Evolutionary conservation across 2,888 invertebrate species (phyloP).

Genomic region (Pristionchus maxplancki): DNA sequence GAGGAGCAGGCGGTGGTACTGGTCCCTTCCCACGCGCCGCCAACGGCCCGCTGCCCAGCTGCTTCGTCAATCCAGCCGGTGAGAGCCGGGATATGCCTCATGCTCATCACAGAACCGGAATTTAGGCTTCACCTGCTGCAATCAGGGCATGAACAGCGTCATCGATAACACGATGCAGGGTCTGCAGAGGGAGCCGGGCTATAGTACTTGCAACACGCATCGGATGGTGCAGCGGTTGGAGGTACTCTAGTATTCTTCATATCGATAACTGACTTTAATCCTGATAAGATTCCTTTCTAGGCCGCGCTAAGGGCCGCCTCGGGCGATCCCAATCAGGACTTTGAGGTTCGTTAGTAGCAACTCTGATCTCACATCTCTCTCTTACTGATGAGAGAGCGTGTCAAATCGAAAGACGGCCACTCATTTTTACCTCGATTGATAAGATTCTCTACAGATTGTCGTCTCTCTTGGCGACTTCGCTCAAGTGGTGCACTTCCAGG

Average conservation of each 20-base stretch:
- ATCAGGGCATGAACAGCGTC: slow-evolving; percentile 7
- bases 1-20: not conserved
- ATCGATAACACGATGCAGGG: not conserved
- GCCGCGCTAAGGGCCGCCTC: not conserved
- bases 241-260: not conserved
- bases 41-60: slow-evolving; percentile 8
- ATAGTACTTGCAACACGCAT: slow-evolving; percentile 10
- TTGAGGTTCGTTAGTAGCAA: not conserved
- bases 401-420: too few relatives aligned
- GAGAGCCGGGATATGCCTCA: not conserved
- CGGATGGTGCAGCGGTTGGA: not conserved
- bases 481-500: not conserved
- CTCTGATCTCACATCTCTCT: too few relatives aligned
- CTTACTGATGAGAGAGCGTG: too few relatives aligned
- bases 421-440: too few relatives aligned
- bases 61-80: not conserved
- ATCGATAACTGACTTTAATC: not conserved
- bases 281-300: not conserved
- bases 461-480: slow-evolving; percentile 41
- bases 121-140: slow-evolving; percentile 42
- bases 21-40: not conserved
- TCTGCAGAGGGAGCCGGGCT: not conserved
- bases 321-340: not conserved
- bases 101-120: too few relatives aligned
- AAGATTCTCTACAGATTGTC: too few relatives aligned